Evolutionary conservation across 2,113 vertebrate genomes (phyloP).

Genomic region (Anoura caudifer): DNA sequence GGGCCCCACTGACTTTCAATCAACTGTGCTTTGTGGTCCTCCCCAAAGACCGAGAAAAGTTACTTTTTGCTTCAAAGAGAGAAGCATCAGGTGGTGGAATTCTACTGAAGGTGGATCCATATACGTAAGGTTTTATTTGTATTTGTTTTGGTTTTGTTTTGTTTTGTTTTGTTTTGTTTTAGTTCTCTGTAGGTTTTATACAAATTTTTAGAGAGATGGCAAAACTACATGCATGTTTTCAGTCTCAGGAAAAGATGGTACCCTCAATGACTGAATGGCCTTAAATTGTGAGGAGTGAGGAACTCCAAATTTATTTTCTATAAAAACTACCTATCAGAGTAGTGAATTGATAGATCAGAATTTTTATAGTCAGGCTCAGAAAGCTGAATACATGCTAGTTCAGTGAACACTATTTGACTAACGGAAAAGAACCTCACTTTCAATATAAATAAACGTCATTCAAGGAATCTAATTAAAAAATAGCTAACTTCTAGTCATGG

Average conservation of each 20-base stretch:
- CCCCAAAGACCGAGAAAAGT: background rate
- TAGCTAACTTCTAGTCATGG: background rate
- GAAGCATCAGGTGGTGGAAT: background rate
- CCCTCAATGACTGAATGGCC: background rate
- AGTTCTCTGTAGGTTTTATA: background rate
- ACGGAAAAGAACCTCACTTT: constrained; percentile 10
- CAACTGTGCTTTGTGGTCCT: background rate
- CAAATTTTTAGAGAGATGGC: background rate
- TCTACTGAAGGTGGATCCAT: background rate
- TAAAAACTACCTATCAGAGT: background rate
- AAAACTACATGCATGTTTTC: background rate
- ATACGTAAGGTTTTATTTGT: background rate
- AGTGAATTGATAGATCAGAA: background rate
- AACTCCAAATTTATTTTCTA: background rate
- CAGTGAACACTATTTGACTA: background rate
- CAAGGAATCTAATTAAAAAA: background rate
- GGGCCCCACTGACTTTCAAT: background rate
- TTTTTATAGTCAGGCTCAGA: background rate
- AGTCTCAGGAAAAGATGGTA: background rate
- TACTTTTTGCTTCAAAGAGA: background rate
- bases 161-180: background rate
- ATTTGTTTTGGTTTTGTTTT: background rate
- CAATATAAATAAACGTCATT: background rate
- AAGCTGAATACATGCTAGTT: background rate
- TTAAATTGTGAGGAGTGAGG: background rate